A percentile compares a stretch with the other conserved stretches of the same genome.
Evolutionary conservation across 1,140 invertebrate species (phyloP).

Genomic region (Zaprionus davidi): DNA sequence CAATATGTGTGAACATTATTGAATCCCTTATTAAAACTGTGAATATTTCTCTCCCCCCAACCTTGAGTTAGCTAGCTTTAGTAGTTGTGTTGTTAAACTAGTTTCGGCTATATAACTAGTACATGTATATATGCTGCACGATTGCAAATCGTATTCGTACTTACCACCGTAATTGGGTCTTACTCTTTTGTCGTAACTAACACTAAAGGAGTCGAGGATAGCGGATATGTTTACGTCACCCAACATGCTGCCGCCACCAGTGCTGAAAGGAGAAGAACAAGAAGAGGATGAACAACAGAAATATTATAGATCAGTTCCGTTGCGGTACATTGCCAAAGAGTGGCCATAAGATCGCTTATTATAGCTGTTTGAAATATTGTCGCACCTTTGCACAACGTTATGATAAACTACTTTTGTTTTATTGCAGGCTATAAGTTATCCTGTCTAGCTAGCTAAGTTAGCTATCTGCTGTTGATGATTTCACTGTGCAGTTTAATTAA

Average conservation of each 20-base stretch:
- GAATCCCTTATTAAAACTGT: not conserved
- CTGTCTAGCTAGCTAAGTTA: too few species aligned
- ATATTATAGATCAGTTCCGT: not conserved
- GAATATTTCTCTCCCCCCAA: not conserved
- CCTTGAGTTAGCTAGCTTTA: conserved; percentile 10
- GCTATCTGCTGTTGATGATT: too few species aligned
- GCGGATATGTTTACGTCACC: conserved; percentile 96
- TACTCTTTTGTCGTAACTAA: conserved; percentile 98
- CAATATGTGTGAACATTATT: not conserved
- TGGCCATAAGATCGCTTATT: too few species aligned
- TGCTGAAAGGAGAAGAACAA: conserved; percentile 83
- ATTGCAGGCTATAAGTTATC: too few species aligned
- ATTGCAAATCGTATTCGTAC: conserved; percentile 83
- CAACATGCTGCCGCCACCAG: conserved; percentile 91
- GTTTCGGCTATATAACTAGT: not conserved
- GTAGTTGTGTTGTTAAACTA: conserved; percentile 9
- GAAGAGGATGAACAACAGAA: not conserved
- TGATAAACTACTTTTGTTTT: too few species aligned
- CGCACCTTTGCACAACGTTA: too few species aligned
- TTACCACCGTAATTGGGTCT: conserved; percentile 98
- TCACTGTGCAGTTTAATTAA: too few species aligned
- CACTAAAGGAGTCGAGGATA: conserved; percentile 96
- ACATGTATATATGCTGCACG: conserved; percentile 1
- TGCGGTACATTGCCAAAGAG: too few species aligned
- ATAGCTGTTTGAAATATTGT: too few species aligned